Percentiles rank a stretch among this genome's conserved stretches.
Evolutionary conservation across 1,140 invertebrate genomes (phyloP).

Genomic region (Elymnias hypermnestra): DNA sequence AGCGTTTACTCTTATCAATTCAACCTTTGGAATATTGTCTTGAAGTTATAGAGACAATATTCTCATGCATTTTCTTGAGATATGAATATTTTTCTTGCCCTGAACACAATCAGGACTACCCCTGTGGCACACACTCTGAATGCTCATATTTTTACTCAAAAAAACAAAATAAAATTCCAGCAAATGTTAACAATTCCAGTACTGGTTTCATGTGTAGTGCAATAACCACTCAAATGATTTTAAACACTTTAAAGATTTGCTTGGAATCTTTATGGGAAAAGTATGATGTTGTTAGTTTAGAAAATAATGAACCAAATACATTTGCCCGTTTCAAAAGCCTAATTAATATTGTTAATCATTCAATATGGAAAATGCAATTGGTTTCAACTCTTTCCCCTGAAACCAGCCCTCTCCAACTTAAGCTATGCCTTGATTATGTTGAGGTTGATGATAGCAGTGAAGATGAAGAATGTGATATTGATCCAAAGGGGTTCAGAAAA

Average conservation of each 20-base stretch:
- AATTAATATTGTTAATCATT: constrained; percentile 61
- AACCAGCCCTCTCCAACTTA: constrained; percentile 46
- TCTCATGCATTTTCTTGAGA: constrained; percentile 67
- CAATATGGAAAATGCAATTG: constrained; percentile 68
- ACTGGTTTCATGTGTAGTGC: constrained; percentile 68
- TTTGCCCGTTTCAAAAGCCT: constrained; percentile 43
- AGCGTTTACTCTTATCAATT: constrained; percentile 59
- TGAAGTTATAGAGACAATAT: constrained; percentile 71
- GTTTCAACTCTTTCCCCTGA: constrained; percentile 67
- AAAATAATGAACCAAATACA: constrained; percentile 31
- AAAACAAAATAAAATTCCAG: constrained; percentile 49
- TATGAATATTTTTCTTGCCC: constrained; percentile 70
- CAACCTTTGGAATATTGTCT: constrained; percentile 59
- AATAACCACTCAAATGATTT: constrained; percentile 58
- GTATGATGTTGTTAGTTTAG: constrained; percentile 30
- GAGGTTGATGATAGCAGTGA: constrained; percentile 66
- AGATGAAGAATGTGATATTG: constrained; percentile 53
- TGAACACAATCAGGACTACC: constrained; percentile 53
- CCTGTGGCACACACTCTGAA: constrained; percentile 67
- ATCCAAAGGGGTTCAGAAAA: constrained; percentile 42
- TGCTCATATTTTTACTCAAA: constrained; percentile 73
- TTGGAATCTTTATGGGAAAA: constrained; percentile 50
- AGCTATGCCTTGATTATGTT: constrained; percentile 64
- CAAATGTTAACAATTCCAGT: constrained; percentile 32
- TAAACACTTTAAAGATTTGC: constrained; percentile 65